phyloP scores from a whole-genome alignment of 2,888 invertebrate genomes.

The Herminia tarsipennalis region DNA sequence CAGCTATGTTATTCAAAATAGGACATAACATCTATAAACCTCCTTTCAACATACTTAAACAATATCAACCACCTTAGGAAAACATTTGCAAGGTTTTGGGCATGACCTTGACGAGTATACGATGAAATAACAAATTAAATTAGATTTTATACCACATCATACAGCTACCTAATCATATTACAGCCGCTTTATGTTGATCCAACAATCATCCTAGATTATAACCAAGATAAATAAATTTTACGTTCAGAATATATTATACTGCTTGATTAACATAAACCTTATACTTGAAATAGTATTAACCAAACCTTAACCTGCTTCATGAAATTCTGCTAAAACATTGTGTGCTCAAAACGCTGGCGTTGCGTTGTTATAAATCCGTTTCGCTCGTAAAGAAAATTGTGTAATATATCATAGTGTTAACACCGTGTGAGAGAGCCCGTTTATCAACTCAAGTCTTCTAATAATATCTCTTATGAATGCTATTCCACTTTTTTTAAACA shows the following conservation, averaged over 20 bases:
- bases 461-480: conserved; percentile 60
- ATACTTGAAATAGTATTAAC: conserved; percentile 27
- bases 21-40: background rate
- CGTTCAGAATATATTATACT: conserved; percentile 30
- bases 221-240: conserved; percentile 29
- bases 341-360: conserved; percentile 57
- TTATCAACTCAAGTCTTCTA: conserved; percentile 75
- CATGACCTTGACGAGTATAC: background rate
- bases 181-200: conserved; percentile 21
- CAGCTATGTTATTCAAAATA: no score
- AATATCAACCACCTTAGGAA: background rate
- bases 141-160: conserved; percentile 1
- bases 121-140: conserved; percentile 7
- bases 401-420: conserved; percentile 78
- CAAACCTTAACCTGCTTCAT: conserved; percentile 25
- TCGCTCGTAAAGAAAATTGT: conserved; percentile 80
- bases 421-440: conserved; percentile 69
- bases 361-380: conserved; percentile 72
- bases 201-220: conserved; percentile 21
- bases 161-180: conserved; percentile 18
- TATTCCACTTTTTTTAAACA: conserved; percentile 46
- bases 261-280: conserved; percentile 36
- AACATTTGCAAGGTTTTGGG: no score
- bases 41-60: no score
- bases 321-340: conserved; percentile 44